Conservation (phyloP, 2,113 vertebrate genomes). For the Merops nubicus region DNA sequence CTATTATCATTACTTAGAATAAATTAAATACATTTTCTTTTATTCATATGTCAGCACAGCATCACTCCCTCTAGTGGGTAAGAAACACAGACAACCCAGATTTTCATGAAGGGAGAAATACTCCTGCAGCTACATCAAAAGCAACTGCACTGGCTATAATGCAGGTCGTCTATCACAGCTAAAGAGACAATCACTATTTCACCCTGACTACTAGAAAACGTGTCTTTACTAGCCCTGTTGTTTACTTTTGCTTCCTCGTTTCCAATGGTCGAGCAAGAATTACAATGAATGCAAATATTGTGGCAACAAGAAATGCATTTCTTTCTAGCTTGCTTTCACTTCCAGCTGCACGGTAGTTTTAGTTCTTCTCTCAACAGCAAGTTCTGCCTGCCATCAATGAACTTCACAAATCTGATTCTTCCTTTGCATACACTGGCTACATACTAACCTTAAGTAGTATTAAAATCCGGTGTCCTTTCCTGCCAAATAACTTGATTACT, state of each 20-base stretch:
- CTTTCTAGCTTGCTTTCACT: not conserved
- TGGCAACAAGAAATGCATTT: not conserved
- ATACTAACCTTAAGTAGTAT: not conserved
- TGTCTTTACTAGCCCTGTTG: not conserved
- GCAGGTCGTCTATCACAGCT: not conserved
- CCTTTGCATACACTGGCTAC: not conserved
- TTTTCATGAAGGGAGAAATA: not conserved
- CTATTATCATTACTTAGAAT: not conserved
- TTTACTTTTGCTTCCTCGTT: not conserved
- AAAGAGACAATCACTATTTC: not conserved
- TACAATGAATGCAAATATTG: not conserved
- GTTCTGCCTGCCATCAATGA: not conserved
- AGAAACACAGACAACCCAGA: not conserved
- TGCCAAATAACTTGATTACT: not conserved
- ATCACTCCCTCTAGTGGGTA: conserved; percentile 39
- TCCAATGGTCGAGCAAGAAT: not conserved
- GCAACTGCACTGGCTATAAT: not conserved
- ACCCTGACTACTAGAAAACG: not conserved
- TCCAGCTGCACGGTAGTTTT: not conserved
- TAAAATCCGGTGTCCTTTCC: not conserved
- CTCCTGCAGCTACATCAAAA: not conserved
- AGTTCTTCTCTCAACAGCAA: not conserved
- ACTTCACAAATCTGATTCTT: conserved; percentile 11
- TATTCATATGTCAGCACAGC: not conserved
- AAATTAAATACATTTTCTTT: not conserved